phyloP scores from a whole-genome alignment of 2,797 vertebrate species.

The Sebastes kiyomatsui region DNA sequence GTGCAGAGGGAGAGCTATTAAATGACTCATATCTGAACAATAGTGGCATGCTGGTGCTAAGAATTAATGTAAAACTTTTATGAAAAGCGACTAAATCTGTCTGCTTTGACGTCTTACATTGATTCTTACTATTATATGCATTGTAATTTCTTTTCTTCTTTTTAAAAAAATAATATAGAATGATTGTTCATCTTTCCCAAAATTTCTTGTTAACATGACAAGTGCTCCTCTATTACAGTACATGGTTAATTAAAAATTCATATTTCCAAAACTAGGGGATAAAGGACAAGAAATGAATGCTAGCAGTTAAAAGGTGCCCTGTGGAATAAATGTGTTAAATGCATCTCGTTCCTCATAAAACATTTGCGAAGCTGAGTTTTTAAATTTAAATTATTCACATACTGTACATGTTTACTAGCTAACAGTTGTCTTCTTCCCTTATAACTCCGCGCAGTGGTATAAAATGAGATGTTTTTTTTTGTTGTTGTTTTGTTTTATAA shows the following conservation, averaged over 20 bases:
- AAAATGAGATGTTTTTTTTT: neutral
- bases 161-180: neutral
- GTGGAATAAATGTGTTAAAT: neutral
- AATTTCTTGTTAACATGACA: neutral
- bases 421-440: neutral
- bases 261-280: neutral
- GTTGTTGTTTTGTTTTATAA: neutral
- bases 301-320: neutral
- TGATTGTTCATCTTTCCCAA: neutral
- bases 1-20: constrained; percentile 40
- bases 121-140: neutral
- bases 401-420: neutral
- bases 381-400: neutral
- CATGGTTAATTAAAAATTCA: neutral
- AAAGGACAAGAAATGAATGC: neutral
- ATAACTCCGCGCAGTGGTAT: neutral
- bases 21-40: constrained; percentile 20
- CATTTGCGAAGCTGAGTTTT: neutral
- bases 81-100: constrained; percentile 4
- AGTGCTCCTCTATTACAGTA: neutral
- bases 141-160: neutral
- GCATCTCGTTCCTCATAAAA: neutral
- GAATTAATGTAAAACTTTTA: neutral
- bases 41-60: neutral
- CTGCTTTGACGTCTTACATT: neutral